A percentile compares a stretch with the other conserved stretches of the same genome.
phyloP scores from a whole-genome alignment of 2,113 vertebrate genomes.

The Elaphurus davidianus region DNA sequence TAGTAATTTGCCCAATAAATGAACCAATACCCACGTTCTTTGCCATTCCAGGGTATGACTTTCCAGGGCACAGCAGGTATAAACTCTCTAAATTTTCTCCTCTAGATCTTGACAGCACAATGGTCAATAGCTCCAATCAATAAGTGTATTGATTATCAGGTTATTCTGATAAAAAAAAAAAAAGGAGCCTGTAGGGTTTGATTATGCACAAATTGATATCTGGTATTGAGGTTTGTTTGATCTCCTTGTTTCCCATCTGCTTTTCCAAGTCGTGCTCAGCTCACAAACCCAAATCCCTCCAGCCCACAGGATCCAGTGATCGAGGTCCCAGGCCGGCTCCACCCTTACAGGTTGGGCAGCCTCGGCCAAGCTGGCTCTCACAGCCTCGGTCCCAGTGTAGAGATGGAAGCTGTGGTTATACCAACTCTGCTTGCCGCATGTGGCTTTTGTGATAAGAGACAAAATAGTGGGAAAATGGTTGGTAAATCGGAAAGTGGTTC shows the following conservation, averaged over 20 bases:
- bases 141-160: not conserved
- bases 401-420: not conserved
- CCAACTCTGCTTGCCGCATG: rapidly evolving
- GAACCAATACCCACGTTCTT: not conserved
- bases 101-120: not conserved
- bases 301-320: not conserved
- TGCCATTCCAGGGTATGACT: not conserved
- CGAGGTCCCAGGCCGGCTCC: not conserved
- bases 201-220: not conserved
- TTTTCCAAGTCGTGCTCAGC: not conserved
- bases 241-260: not conserved
- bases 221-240: not conserved
- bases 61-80: not conserved
- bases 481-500: not conserved
- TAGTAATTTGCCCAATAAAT: not conserved
- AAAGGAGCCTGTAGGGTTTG: not conserved
- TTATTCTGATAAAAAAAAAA: not conserved
- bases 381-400: rapidly evolving
- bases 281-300: not conserved
- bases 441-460: not conserved
- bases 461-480: rapidly evolving
- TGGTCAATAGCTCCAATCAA: conserved; percentile 36
- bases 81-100: conserved; percentile 6
- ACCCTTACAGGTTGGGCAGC: rapidly evolving
- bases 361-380: not conserved